Base-by-base conservation (phyloP, 1,140 invertebrate genomes). In the Dermatophagoides farinae region DNA sequence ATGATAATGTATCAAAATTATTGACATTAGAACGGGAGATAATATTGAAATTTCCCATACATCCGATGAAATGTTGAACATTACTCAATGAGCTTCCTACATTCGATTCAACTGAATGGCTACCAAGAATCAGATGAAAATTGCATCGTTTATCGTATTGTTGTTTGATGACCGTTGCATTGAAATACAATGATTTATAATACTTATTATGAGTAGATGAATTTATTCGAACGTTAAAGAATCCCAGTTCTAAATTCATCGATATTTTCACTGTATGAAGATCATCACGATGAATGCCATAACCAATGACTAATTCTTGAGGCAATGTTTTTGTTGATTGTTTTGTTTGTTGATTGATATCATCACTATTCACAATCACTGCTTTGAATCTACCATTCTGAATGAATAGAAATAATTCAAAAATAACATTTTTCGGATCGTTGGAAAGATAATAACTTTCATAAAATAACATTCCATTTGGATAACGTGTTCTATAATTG, bases 311-410 rank as follows among this genome's bases (percentile, higher is more conserved):
- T 61, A 61, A 66, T 57, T 31, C 65, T 12, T 50, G 14, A 5
- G 12, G 18, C 20, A 5, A 18, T 12, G 14, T 4, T 50, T 50
- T n/a, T n/a, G n/a, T n/a, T n/a, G n/a, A 18, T 18, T 50, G 31
- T 62, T 65, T 60, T 47, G 9, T 4, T 23, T 2, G 9, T 60
- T 44, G 66, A 68, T 83, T 80, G 2, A 8, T 4, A 31, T 31
- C 31, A 70, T 87, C 85, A 1, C 84, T 84, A 71, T 86, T 87
- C 20, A 88, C 83, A 69, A 88, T 85, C n/a, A 88, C 85, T 51
- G 88, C 82, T 75, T 88, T 87, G 14, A 88, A 70, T 71, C 87
- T 84, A 25, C 86, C 86, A 70, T 88, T 87, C 69, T 88, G 84
- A 25, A 89, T 82, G 66, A 87, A 88, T 40, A 89, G 23, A 11